phyloP scores from a whole-genome alignment of 1,140 invertebrate genomes.

The Linepithema humile region DNA sequence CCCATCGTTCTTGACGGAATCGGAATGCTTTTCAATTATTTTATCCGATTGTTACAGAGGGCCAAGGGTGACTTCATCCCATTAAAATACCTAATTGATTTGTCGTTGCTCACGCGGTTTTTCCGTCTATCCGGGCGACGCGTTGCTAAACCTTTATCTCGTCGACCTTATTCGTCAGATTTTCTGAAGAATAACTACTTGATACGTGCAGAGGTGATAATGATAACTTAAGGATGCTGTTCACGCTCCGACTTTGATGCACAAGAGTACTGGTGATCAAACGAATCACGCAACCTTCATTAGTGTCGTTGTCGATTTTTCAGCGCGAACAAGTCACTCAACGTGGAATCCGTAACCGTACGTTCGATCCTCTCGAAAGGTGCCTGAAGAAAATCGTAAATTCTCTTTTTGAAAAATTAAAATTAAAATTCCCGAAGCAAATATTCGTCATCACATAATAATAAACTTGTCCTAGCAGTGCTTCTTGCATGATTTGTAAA shows the following conservation, averaged over 20 bases:
- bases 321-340: constrained; percentile 55
- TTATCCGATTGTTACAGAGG: constrained; percentile 69
- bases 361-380: background rate
- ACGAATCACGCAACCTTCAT: constrained; percentile 68
- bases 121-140: background rate
- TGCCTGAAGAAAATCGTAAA: background rate
- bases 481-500: background rate
- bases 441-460: background rate
- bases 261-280: constrained; percentile 42
- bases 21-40: constrained; percentile 63
- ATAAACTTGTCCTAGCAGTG: background rate
- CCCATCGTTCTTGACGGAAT: background rate
- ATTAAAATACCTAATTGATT: constrained; percentile 78
- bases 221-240: background rate
- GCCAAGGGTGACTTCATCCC: constrained; percentile 56
- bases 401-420: background rate
- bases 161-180: background rate
- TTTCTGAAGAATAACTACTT: background rate
- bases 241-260: constrained; percentile 24
- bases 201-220: background rate
- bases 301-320: constrained; percentile 59
- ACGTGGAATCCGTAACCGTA: background rate
- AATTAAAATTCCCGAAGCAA: background rate
- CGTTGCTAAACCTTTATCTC: background rate
- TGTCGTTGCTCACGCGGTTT: constrained; percentile 65